Conservation (phyloP, 2,888 invertebrate genomes). For the Melinopterus prodromus region DNA sequence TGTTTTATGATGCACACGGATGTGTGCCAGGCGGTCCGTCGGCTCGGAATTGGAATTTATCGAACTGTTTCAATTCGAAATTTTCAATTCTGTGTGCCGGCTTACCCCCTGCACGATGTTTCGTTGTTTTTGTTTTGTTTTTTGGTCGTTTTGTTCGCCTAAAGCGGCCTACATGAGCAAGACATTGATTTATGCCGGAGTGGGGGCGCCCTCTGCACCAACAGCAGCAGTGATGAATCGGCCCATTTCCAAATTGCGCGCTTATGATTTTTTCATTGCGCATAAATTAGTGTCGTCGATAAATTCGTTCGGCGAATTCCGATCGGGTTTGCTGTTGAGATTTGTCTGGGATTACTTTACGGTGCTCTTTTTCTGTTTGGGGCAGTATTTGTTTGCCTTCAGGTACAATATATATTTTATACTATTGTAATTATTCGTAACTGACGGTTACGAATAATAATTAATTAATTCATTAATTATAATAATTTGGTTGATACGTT, state of each 20-base stretch:
- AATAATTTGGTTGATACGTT: too few relatives aligned
- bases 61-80: neutral
- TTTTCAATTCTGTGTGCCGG: neutral
- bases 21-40: neutral
- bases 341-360: too few relatives aligned
- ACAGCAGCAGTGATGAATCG: neutral
- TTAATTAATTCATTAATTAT: too few relatives aligned
- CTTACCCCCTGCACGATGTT: neutral
- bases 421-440: too few relatives aligned
- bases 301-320: neutral
- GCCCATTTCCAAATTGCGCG: neutral
- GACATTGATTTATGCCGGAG: too few relatives aligned
- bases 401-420: too few relatives aligned
- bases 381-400: too few relatives aligned
- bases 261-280: conserved; percentile 4
- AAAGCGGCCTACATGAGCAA: neutral
- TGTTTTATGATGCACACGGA: neutral
- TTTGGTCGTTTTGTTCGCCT: neutral
- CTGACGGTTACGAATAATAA: too few relatives aligned
- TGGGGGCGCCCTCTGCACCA: too few relatives aligned
- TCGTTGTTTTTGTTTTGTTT: neutral
- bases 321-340: neutral
- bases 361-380: neutral
- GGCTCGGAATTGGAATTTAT: conserved; percentile 4
- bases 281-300: neutral